Conservation (phyloP, 2,888 invertebrate species). For the Melipona bicolor region DNA sequence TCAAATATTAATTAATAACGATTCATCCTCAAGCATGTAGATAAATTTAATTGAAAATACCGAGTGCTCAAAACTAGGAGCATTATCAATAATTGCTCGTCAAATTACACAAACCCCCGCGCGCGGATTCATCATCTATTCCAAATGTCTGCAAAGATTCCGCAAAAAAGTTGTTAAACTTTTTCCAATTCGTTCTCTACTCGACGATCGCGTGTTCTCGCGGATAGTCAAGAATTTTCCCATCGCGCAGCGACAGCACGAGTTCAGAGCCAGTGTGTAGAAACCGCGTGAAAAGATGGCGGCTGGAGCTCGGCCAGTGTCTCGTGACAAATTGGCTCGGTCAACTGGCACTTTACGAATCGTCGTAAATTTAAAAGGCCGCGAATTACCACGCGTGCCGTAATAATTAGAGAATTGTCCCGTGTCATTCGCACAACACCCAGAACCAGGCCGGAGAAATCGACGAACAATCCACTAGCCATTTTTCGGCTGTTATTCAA, state of each 20-base stretch:
- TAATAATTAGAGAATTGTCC: slow-evolving; percentile 40
- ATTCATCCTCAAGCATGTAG: background rate
- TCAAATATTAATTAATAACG: slow-evolving; percentile 25
- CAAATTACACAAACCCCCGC: background rate
- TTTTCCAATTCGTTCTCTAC: too few species aligned
- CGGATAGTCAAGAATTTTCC: too few species aligned
- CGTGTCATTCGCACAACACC: background rate
- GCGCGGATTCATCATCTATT: background rate
- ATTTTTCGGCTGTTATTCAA: background rate
- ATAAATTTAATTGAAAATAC: slow-evolving; percentile 24
- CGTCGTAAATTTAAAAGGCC: slow-evolving; percentile 34
- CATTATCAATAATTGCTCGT: background rate
- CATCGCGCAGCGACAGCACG: too few species aligned
- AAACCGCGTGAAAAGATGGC: slow-evolving; percentile 22
- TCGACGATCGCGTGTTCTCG: too few species aligned
- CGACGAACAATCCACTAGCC: slow-evolving; percentile 22
- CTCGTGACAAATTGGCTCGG: slow-evolving; percentile 43
- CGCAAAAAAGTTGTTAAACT: too few species aligned
- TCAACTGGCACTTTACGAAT: slow-evolving; percentile 43
- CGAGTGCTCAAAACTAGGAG: background rate
- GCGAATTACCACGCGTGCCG: slow-evolving; percentile 20
- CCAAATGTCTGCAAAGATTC: too few species aligned
- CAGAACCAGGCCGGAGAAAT: slow-evolving; percentile 37
- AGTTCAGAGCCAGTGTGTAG: too few species aligned
- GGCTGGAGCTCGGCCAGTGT: slow-evolving; percentile 47